Base-by-base conservation (phyloP, 2,113 vertebrate genomes). In the Mastomys natalensis region DNA sequence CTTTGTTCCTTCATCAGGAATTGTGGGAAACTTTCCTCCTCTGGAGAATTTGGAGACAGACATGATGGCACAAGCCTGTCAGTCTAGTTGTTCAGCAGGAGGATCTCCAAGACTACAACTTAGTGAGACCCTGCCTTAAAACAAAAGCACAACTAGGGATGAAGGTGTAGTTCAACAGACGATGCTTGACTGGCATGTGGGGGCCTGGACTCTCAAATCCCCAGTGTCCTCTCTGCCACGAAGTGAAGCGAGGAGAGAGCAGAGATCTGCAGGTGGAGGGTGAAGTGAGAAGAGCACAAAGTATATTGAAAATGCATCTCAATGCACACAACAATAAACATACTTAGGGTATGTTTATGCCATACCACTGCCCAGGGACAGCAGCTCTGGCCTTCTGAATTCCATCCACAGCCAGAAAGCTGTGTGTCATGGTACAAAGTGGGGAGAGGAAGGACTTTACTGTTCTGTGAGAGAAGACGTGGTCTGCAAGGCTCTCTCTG, bases 201-300 rank as follows among this genome's bases (percentile, higher is more conserved):
- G 17, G 4, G 13, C 7, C 24, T 11, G 31, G 7, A 19, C 21
- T 37, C 62, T 13, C 64, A 34, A 48, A 37, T 51, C 60, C 62
- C 31, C 7, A 31, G 26, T 11, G 13, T 64, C 81, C 26, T 45
- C 60, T 51, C 45, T n/a, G 29, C 45, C 64, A 15, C 7, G 60
- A 68, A 8, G 31, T 34, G n/a, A n/a, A n/a, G 17, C 0, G 0
- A 9, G 43, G 12, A n/a, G 1, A n/a, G 45, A 26, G 34, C 62
- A 86, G 21, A 68, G 43, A 87, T 48, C 21, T 53, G 45, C 34
- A 53, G 34, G 26, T 16, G 19, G 12, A 15, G 60, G 7, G 31
- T 55, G 31, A 37, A 37, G 51, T 24, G 19, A 53, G 19, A 22
- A 6, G 2, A 5, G 16, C 66, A 21, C 34, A 12, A 81, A n/a